Conservation (phyloP, 2,113 vertebrate species). For the Thunnus thynnus region DNA sequence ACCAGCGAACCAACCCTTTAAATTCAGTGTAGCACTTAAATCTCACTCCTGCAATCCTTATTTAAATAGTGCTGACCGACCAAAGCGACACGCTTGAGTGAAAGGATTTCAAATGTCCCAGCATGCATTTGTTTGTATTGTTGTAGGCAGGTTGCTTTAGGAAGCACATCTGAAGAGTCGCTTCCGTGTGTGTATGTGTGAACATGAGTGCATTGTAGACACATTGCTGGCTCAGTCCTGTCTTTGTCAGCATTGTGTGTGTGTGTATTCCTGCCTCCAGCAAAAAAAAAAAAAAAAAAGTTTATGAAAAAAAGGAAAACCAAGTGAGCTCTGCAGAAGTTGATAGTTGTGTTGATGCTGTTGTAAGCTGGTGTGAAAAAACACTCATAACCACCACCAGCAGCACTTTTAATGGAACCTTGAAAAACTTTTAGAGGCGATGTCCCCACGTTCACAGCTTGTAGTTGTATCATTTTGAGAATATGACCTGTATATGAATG, state of each 20-base stretch:
- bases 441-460: constrained; percentile 1
- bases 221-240: constrained; percentile 51
- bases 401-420: not conserved
- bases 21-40: constrained; percentile 12
- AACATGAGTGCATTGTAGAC: constrained; percentile 8
- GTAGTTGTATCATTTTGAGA: not conserved
- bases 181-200: constrained; percentile 4
- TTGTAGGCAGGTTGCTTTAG: constrained; percentile 40
- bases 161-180: constrained; percentile 22
- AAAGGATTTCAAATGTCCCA: constrained; percentile 49
- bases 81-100: constrained; percentile 25
- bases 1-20: not conserved
- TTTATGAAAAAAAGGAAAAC: not conserved
- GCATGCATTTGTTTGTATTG: constrained; percentile 31
- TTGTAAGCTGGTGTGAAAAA: not conserved
- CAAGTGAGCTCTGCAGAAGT: constrained; percentile 20
- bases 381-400: not conserved
- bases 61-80: constrained; percentile 61
- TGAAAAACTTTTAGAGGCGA: not conserved
- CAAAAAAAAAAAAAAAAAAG: not conserved
- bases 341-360: constrained; percentile 15
- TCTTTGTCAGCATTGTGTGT: constrained; percentile 43
- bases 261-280: constrained; percentile 23
- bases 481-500: not conserved
- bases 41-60: constrained; percentile 16